phyloP scores from a whole-genome alignment of 2,113 vertebrate species.

The Dromaius novaehollandiae region DNA sequence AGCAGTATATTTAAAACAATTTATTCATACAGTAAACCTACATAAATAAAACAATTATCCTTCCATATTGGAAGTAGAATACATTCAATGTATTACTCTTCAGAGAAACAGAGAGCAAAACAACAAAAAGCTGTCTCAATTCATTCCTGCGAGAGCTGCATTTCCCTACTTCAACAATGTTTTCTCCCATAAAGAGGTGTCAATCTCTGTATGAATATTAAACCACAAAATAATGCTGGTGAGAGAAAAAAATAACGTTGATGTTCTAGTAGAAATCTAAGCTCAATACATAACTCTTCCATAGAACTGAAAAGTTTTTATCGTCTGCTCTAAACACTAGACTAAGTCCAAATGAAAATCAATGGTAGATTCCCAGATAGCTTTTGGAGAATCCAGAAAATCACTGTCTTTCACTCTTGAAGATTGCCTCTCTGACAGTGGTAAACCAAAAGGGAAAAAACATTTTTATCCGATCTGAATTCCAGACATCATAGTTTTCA shows the following conservation, averaged over 20 bases:
- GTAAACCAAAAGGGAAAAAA: not conserved
- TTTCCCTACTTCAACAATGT: not conserved
- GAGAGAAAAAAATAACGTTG: not conserved
- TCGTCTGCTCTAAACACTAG: not conserved
- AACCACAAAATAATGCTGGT: not conserved
- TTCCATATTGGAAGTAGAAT: no score
- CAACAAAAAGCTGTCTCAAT: not conserved
- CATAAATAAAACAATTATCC: not conserved
- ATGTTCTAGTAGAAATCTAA: not conserved
- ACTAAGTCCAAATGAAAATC: not conserved
- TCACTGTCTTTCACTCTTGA: not conserved
- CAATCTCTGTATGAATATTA: not conserved
- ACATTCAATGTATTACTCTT: not conserved
- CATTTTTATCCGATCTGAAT: not conserved
- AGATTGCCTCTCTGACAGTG: not conserved
- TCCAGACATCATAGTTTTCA: not conserved
- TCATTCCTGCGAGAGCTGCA: not conserved
- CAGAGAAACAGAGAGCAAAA: not conserved
- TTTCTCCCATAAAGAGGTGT: not conserved
- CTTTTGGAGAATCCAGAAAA: not conserved
- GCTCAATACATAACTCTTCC: not conserved
- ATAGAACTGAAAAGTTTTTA: not conserved
- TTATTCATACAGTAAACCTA: not conserved
- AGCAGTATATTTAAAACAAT: not conserved
- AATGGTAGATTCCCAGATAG: not conserved